A percentile compares a stretch with the other conserved stretches of the same genome.
Evolutionary conservation across 2,888 invertebrate genomes (phyloP).

Genomic region (Diabrotica balteata): DNA sequence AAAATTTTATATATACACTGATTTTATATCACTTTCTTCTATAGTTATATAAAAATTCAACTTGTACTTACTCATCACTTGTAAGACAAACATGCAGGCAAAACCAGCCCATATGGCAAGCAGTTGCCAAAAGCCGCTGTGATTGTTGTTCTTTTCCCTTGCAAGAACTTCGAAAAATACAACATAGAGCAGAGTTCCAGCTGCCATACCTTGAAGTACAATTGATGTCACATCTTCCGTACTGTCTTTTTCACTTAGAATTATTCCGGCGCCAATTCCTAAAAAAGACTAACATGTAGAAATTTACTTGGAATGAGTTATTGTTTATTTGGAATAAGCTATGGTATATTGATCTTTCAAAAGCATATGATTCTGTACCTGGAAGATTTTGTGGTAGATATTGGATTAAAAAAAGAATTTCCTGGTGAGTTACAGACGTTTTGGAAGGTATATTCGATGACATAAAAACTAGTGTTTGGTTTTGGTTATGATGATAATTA

Average conservation of each 20-base stretch:
- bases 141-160: constrained; percentile 66
- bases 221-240: constrained; percentile 61
- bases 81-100: constrained; percentile 1
- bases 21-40: no score
- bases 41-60: neutral
- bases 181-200: constrained; percentile 80
- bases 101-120: neutral
- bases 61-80: neutral
- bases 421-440: no score
- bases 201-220: constrained; percentile 75
- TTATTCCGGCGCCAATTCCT: constrained; percentile 71
- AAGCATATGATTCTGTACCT: no score
- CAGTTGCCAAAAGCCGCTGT: neutral
- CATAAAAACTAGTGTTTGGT: no score
- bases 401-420: no score
- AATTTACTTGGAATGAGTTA: no score
- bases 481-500: no score
- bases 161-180: constrained; percentile 84
- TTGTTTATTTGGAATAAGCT: no score
- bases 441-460: no score
- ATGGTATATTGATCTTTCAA: no score
- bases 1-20: no score
- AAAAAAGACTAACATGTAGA: neutral
- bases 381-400: no score
- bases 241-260: constrained; percentile 59